Evolutionary conservation across 2,797 vertebrate genomes (phyloP).

Genomic region (Pseudotriccus pelzelni): DNA sequence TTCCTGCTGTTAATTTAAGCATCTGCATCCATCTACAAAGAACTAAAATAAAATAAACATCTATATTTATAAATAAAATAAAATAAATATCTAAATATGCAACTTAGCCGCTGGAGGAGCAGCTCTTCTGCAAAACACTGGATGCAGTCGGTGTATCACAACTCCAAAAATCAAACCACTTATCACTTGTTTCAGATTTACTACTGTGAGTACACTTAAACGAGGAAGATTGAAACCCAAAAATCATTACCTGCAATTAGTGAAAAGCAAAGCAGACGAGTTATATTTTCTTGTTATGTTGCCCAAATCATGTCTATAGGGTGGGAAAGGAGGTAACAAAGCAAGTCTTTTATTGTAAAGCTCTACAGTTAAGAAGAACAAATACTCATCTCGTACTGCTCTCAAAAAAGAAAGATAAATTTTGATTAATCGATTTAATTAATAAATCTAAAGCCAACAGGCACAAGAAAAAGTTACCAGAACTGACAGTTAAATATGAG

Average conservation of each 20-base stretch:
- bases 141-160: background rate
- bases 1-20: background rate
- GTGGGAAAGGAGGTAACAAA: background rate
- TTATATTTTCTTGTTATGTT: background rate
- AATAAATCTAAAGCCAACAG: background rate
- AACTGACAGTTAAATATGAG: background rate
- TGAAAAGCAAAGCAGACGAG: background rate
- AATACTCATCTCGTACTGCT: background rate
- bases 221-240: background rate
- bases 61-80: too few species aligned
- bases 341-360: background rate
- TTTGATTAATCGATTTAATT: background rate
- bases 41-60: too few species aligned
- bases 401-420: background rate
- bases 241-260: background rate
- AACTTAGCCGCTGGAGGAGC: background rate
- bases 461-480: background rate
- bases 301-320: background rate
- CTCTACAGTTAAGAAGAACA: background rate
- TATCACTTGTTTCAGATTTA: background rate
- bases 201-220: background rate
- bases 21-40: background rate
- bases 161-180: background rate
- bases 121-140: background rate
- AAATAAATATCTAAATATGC: background rate